Conservation (phyloP, 2,888 invertebrate genomes). For the Lepidochitona cinerea region DNA sequence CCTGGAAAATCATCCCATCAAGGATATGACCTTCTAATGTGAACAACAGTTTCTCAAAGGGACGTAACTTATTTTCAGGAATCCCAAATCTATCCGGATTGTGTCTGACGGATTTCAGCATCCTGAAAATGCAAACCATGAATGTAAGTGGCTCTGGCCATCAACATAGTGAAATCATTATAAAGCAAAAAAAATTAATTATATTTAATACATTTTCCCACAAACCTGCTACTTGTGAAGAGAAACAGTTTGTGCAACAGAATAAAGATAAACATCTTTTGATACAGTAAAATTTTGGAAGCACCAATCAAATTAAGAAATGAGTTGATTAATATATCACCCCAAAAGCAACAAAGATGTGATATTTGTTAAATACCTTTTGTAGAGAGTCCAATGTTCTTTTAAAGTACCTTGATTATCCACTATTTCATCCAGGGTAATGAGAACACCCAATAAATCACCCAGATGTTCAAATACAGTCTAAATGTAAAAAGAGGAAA, state of each 20-base stretch:
- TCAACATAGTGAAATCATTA: too few relatives aligned
- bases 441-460: conserved; percentile 72
- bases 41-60: conserved; percentile 81
- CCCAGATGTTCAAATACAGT: conserved; percentile 72
- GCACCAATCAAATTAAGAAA: too few relatives aligned
- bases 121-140: too few relatives aligned
- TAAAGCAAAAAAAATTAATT: too few relatives aligned
- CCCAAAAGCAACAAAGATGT: too few relatives aligned
- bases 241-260: too few relatives aligned
- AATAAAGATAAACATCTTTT: too few relatives aligned
- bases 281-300: too few relatives aligned
- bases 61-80: conserved; percentile 77
- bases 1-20: conserved; percentile 81
- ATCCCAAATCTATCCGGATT: conserved; percentile 77
- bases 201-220: too few relatives aligned
- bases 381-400: conserved; percentile 84
- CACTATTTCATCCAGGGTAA: conserved; percentile 80
- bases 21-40: conserved; percentile 80
- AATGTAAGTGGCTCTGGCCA: too few relatives aligned
- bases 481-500: too few relatives aligned
- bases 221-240: neutral
- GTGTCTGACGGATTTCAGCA: conserved; percentile 79
- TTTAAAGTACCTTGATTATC: conserved; percentile 75
- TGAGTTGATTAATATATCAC: too few relatives aligned
- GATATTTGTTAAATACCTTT: conserved; percentile 74